A percentile compares a stretch with the other conserved stretches of the same genome.
Conservation (phyloP, 2,888 invertebrate species). For the Eupithecia centaureata region DNA sequence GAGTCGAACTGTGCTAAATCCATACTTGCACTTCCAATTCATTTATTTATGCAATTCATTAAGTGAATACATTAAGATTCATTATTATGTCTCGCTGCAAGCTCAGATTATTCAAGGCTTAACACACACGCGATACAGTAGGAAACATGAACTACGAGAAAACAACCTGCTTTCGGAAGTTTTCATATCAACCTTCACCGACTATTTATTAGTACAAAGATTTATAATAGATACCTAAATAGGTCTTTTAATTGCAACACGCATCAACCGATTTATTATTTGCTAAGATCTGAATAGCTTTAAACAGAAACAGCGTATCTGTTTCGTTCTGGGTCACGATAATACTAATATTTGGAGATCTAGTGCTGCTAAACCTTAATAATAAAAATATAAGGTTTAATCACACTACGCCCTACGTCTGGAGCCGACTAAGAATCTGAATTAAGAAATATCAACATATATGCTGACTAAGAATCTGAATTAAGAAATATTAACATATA, state of each 20-base stretch:
- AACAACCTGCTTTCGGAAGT: neutral
- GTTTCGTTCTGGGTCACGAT: neutral
- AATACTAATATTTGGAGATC: neutral
- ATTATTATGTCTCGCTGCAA: neutral
- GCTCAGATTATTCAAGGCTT: neutral
- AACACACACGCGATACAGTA: neutral
- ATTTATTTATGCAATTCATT: neutral
- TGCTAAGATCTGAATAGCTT: neutral
- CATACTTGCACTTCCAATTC: slow-evolving; percentile 12
- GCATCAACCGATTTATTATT: neutral
- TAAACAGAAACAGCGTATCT: neutral
- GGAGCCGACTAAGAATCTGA: neutral
- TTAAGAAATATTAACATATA: neutral
- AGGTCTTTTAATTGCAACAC: neutral
- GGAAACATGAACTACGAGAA: neutral
- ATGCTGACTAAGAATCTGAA: neutral
- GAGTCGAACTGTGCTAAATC: slow-evolving; percentile 17
- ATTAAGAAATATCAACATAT: neutral
- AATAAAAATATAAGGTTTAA: neutral
- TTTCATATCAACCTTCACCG: neutral
- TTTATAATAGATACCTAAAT: neutral
- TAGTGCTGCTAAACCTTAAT: neutral
- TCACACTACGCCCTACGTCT: neutral
- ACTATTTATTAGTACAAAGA: neutral
- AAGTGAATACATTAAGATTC: neutral